phyloP scores from a whole-genome alignment of 2,797 vertebrate genomes.

The Sciurus carolinensis region DNA sequence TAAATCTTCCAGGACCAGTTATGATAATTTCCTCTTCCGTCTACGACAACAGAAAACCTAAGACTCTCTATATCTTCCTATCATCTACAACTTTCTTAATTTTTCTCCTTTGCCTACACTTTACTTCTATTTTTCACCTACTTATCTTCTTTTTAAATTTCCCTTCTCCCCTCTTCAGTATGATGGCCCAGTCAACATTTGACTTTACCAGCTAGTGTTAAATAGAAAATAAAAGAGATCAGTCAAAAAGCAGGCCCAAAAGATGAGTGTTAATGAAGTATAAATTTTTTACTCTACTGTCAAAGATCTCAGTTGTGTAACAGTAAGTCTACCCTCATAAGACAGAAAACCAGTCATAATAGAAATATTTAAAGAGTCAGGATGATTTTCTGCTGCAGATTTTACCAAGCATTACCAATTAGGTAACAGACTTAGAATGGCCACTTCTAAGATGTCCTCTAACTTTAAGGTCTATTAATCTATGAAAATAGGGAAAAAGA shows the following conservation, averaged over 20 bases:
- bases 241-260: neutral
- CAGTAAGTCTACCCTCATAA: neutral
- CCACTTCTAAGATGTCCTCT: neutral
- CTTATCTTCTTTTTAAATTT: neutral
- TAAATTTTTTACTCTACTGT: neutral
- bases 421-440: neutral
- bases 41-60: neutral
- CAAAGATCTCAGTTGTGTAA: neutral
- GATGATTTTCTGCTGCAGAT: neutral
- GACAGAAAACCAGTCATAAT: neutral
- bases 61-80: neutral
- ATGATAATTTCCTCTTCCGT: neutral
- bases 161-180: neutral
- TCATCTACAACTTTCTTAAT: neutral
- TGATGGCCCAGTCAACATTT: neutral
- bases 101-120: slow-evolving; percentile 24
- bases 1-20: neutral
- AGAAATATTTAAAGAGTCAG: neutral
- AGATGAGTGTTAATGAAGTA: neutral
- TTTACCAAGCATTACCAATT: neutral
- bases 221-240: neutral
- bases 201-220: neutral
- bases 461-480: neutral
- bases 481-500: neutral
- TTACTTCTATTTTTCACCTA: slow-evolving; percentile 39